Base-by-base conservation (phyloP, 2,888 invertebrate genomes). In the Cloeon dipterum region DNA sequence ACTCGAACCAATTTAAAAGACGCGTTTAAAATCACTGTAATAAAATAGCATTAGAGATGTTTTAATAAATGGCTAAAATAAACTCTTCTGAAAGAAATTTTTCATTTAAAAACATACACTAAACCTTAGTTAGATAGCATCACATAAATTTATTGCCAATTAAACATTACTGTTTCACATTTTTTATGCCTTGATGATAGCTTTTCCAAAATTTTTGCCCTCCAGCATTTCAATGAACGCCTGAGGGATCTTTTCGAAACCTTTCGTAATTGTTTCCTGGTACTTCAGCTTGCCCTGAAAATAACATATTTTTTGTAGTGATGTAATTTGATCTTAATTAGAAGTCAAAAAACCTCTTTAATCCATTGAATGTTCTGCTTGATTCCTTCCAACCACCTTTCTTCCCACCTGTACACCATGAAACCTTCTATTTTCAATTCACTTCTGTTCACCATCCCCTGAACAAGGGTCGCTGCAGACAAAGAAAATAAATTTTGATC, bases 161-260 rank as follows among this genome's bases (percentile, higher is more conserved):
- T n/a, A n/a, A n/a, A n/a, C n/a, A n/a, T n/a, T n/a, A n/a, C n/a
- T n/a, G n/a, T n/a, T n/a, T n/a, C n/a, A n/a, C n/a, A n/a, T n/a
- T n/a, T n/a, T 48, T 53, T 53, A 69, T 4, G 61, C 59, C 59
- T 69, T 67, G 10, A 78, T 68, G 41, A 77, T 53, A 21, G 73
- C 71, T 60, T 78, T 78, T 35, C 78, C 78, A 18, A 61, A 61
- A 52, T 74, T 77, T 47, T 68, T 66, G 23, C 78, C 77, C 38
- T 51, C 47, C 39, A 68, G 53, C 50, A 78, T 62, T 11, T 66
- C 70, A 37, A 67, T 59, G 41, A 78, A 66, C 23, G 77, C 75
- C 34, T 69, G 61, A 2, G 73, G 70, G 66, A 73, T 70, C 45
- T 74, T 74, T 43, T 75, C 73, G 53, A 79, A 77, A 3, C 77